Evolutionary conservation across 2,888 invertebrate species (phyloP).

Genomic region (Dioctria rufipes): DNA sequence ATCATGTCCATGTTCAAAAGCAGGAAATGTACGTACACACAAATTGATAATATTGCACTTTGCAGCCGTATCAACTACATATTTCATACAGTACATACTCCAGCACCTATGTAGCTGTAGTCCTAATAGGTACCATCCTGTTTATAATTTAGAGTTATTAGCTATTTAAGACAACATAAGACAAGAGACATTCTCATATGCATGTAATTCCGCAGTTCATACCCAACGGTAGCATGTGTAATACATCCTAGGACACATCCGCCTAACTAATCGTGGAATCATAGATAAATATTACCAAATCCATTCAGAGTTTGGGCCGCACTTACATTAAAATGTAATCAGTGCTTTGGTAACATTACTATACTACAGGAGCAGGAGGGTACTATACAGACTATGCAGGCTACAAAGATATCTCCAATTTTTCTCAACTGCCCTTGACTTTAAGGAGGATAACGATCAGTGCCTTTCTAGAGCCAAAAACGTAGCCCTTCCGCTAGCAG

Average conservation of each 20-base stretch:
- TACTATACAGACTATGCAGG: no score
- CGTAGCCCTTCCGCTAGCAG: slow-evolving; percentile 47
- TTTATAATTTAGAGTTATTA: no score
- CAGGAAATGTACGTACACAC: no score
- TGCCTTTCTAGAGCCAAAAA: neutral
- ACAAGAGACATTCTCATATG: no score
- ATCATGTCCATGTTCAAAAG: no score
- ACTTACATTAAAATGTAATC: slow-evolving; percentile 48
- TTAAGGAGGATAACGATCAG: slow-evolving; percentile 27
- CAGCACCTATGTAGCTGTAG: no score
- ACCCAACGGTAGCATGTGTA: neutral
- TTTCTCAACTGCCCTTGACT: slow-evolving; percentile 45
- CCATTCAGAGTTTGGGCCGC: neutral
- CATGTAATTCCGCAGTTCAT: no score
- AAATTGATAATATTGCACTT: no score
- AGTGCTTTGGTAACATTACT: neutral
- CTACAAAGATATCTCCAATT: slow-evolving; percentile 5
- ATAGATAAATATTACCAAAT: neutral
- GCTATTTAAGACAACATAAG: no score
- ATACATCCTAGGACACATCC: neutral
- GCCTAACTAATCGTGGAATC: slow-evolving; percentile 43
- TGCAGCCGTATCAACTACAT: no score
- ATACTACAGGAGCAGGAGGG: neutral
- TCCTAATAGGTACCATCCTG: no score
- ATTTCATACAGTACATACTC: no score